Base-by-base conservation (phyloP, 2,797 vertebrate species). In the Synaphobranchus kaupii region DNA sequence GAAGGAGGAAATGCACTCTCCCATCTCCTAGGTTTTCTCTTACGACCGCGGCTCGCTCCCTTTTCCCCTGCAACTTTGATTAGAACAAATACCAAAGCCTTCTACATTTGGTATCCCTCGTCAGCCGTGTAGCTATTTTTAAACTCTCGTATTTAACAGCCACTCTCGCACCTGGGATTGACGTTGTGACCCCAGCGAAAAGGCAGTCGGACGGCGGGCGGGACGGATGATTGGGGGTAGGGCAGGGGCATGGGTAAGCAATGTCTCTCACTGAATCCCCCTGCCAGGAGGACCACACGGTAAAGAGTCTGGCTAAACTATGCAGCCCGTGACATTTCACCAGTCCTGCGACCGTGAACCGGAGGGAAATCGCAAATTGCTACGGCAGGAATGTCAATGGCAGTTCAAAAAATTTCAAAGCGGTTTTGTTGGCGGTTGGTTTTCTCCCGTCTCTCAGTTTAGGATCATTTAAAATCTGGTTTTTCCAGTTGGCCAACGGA, bases 291-390 rank as follows among this genome's bases (percentile, higher is more conserved):
- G 17, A 20, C 73, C 73, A 47, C 31, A 78, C 44, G 73, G 73
- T 78, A 47, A 81, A 81, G 78, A 81, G 78, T 25, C 78, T n/a
- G 22, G 22, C 47, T 48, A 39, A 48, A 50, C 50, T 81, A 81
- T 81, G 78, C 78, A 47, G 22, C 78, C 78, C 25, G 44, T 81
- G 78, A 81, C 78, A 81, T 81, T 81, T 81, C 47, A 20, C 47
- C 22, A 10, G 9, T 44, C 17, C 17, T 48, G 20, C 20, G 22
- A 9, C 73, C 20, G 4, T 2, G 8, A 25, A 47, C 78, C 25
- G 47, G 9, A 1, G 44, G 20, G 44, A 22, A 50, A 25, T 81
- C 1, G 25, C 4, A 9, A 47, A 47, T 80, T 13, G 78, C 15
- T 22, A 12, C 8, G 73, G 15, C 39, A 1, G 39, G 34, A 44